A percentile compares a stretch with the other conserved stretches of the same genome.
Evolutionary conservation across 2,797 vertebrate species (phyloP).

Genomic region (Monodelphis domestica): DNA sequence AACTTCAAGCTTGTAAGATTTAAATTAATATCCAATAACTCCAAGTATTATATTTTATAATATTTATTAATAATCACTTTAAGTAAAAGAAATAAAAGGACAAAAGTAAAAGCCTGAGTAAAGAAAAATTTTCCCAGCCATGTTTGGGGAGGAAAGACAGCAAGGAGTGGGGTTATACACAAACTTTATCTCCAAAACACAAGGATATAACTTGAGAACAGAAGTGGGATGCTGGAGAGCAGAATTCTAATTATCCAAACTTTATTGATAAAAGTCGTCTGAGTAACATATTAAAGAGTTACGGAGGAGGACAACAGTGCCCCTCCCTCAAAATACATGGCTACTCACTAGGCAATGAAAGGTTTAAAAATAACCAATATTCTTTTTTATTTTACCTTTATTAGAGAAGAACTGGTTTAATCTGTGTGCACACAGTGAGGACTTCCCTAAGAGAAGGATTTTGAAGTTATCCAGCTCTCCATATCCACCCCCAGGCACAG

Average conservation of each 20-base stretch:
- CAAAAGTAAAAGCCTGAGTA: no score
- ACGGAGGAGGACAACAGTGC: background rate
- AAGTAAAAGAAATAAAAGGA: no score
- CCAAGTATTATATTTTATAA: no score
- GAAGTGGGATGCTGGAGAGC: no score
- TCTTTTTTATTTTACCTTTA: background rate
- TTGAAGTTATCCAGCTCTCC: background rate
- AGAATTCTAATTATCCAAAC: no score
- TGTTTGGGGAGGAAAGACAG: no score
- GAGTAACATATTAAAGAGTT: background rate
- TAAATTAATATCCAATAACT: no score
- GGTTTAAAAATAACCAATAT: background rate
- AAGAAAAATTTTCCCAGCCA: no score
- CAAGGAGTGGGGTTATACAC: no score
- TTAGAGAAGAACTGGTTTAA: background rate
- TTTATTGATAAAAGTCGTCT: background rate
- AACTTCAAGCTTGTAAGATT: background rate
- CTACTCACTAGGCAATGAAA: constrained; percentile 2
- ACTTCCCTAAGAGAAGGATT: background rate
- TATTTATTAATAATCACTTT: no score
- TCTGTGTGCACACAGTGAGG: background rate
- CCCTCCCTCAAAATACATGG: background rate
- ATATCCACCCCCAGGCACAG: background rate
- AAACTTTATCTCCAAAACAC: no score
- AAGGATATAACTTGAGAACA: no score